Conservation (phyloP, 2,888 invertebrate genomes). For the Polietes domitor region DNA sequence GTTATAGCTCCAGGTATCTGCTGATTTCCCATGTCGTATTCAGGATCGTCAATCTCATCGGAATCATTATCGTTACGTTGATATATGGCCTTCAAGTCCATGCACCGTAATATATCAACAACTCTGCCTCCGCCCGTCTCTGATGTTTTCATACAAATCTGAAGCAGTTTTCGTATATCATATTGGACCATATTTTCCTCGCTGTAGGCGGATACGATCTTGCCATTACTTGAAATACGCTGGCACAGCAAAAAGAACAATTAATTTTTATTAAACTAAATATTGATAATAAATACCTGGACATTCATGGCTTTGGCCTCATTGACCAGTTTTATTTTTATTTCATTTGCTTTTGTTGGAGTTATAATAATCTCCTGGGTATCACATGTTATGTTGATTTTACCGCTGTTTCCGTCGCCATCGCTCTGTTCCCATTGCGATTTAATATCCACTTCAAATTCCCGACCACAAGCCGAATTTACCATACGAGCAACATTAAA, state of each 20-base stretch:
- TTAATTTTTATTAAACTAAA: background rate
- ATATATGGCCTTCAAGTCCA: constrained; percentile 79
- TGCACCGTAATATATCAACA: constrained; percentile 79
- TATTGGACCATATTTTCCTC: constrained; percentile 77
- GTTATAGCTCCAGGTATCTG: constrained; percentile 76
- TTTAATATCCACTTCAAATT: constrained; percentile 78
- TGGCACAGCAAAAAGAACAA: constrained; percentile 51
- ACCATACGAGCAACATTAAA: constrained; percentile 79
- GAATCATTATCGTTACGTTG: constrained; percentile 72
- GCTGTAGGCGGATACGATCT: constrained; percentile 66
- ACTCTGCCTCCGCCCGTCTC: constrained; percentile 76
- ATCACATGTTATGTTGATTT: constrained; percentile 68
- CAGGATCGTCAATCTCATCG: constrained; percentile 73
- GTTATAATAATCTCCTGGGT: constrained; percentile 85
- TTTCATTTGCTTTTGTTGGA: constrained; percentile 78
- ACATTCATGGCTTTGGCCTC: constrained; percentile 80
- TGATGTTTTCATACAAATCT: constrained; percentile 78
- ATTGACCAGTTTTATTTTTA: constrained; percentile 79
- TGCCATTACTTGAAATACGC: constrained; percentile 73
- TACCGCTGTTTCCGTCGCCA: constrained; percentile 47
- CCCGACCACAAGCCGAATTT: constrained; percentile 78
- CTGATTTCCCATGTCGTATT: constrained; percentile 77
- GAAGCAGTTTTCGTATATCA: constrained; percentile 77
- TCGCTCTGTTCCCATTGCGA: constrained; percentile 77
- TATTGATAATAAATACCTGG: constrained; percentile 65